Conservation (phyloP, 2,888 invertebrate genomes). For the Colostygia pectinataria region DNA sequence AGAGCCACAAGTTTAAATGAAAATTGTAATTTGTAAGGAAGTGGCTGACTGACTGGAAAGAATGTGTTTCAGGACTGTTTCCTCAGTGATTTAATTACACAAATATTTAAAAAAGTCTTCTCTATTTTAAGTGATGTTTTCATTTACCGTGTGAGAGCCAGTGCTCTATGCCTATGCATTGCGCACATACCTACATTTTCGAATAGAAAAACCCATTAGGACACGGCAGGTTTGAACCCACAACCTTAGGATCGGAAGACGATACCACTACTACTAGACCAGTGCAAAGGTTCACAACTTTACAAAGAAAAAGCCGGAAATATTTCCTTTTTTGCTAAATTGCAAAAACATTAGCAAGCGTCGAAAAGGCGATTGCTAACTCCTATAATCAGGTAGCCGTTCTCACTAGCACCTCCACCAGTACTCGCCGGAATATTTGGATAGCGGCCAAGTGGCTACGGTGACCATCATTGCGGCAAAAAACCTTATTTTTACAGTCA, state of each 20-base stretch:
- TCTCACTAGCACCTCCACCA: constrained; percentile 23
- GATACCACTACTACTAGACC: no score
- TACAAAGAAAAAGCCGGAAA: not conserved
- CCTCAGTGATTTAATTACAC: no score
- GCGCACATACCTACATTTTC: no score
- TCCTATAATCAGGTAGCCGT: constrained; percentile 31
- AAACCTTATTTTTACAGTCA: not conserved
- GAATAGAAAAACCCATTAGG: no score
- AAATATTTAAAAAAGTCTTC: no score
- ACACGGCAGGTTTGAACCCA: no score
- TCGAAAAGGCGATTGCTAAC: constrained; percentile 17
- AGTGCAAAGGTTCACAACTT: no score
- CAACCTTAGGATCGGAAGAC: no score
- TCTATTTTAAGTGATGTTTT: no score
- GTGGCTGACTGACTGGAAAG: not conserved
- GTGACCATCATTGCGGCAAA: constrained; percentile 16
- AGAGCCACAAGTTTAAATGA: constrained; percentile 12
- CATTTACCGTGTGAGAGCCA: no score
- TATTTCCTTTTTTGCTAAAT: constrained; percentile 1
- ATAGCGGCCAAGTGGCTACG: constrained; percentile 24
- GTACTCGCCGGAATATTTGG: constrained; percentile 24
- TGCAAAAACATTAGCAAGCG: constrained; percentile 16
- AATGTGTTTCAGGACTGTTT: no score
- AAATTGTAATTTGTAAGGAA: constrained; percentile 11
- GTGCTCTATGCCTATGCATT: no score